Base-by-base conservation (phyloP, 2,113 vertebrate species). In the Actenoides hombroni region DNA sequence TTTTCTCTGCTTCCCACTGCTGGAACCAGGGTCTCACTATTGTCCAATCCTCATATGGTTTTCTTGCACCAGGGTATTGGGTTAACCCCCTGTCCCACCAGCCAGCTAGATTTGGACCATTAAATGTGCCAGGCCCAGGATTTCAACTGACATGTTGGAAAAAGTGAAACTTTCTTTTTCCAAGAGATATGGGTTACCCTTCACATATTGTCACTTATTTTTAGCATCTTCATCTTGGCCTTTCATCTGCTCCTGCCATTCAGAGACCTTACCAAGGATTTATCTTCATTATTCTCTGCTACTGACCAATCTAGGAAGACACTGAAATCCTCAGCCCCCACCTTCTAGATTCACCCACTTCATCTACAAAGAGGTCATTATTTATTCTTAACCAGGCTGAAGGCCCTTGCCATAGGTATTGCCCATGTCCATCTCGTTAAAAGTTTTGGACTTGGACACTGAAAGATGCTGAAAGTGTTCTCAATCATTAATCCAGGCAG, bases 31-130 rank as follows among this genome's bases (percentile, higher is more conserved):
- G 16, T 89, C 44, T 60, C 16, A 23, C 21, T 59, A 4, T 28
- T 0, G 0, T 18, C 15, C 56, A 26, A 40, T 16, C 70, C 35
- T 64, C 51, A 2, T 4, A 40, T 0, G 10, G 40, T 40, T 19
- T 40, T 8, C 12, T 67, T 42, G 12, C 19, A 31, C 1, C 49
- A 53, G 31, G 35, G 10, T 65, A 46, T 5, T 46, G 20, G 12
- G 11, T 86, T 74, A 39, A 68, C 67, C 11, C 5, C 9, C 35
- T 28, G 23, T 48, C 57, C 44, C 42, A 71, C 5, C 73, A 74
- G 26, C 25, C 42, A 71, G 1, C 10, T 67, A 21, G 14, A 42
- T 16, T 63, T 21, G 7, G 8, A 49, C 40, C 14, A 12, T 31
- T 29, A 25, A 68, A 23, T 60, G 2, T 4, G n/a, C 13, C 5